Base-by-base conservation (phyloP, 2,888 invertebrate genomes). In the Eulithis testata region DNA sequence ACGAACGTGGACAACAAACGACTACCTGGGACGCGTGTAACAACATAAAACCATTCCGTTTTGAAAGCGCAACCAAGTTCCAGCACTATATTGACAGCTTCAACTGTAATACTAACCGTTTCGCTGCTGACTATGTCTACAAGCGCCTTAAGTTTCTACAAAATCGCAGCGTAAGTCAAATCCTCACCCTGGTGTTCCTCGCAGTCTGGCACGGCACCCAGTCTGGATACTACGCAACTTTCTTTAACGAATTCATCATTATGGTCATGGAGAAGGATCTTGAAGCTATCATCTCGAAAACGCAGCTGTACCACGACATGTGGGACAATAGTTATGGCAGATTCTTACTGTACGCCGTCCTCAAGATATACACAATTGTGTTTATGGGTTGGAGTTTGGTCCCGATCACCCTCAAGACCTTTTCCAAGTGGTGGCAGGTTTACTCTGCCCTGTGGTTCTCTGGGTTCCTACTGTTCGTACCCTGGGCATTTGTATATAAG, bases 121-220 rank as follows among this genome's bases (percentile, higher is more conserved):
- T 99, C 96, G 97, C 98, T 64, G 96, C 96, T 0, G 97, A 98
- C 89, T 98, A 99, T 85, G 93, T 99, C 27, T 99, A 98, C 93
- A 99, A 99, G 84, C 94, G 99, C 3, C 94, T 99, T 50, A 97
- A 96, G 82, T 99, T 98, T 86, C 92, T 99, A 55, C 97, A 97
- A 54, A 98, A 96, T 87, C 95, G 96, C 21, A 94, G 94, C 49
- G 89, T 95, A 2, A 99, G 99, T 70, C 99, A 99, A 86, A 91
- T 95, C 0, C 94, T 95, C 0, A 97, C 99, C 0, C 90, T 99
- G 49, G 63, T 95, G 0, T 99, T 99, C 89, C 94, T 99, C 47
- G 98, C 99, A 0, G 81, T 98, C 0, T 99, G 99, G 99, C 99
- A 99, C 87, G 99, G 99, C 11, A 95, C 98, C 60, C 97, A 98